Base-by-base conservation (phyloP, 2,888 invertebrate species). In the Orthosia incerta region DNA sequence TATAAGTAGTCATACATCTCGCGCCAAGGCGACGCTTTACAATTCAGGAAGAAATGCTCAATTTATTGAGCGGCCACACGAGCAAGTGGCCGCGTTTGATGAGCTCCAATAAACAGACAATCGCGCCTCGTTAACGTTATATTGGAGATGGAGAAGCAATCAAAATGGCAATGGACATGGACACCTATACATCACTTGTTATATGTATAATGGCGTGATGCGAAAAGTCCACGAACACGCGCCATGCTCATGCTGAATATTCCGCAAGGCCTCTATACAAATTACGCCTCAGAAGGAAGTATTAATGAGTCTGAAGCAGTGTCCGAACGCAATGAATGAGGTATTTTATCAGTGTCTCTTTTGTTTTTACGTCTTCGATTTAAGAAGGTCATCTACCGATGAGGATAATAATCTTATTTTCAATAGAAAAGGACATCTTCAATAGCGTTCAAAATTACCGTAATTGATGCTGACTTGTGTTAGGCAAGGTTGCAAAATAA, bases 61-160 rank as follows among this genome's bases (percentile, higher is more conserved):
- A 78, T 75, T 80, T 76, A 85, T 78, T 67, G 56, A 63, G 69
- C 45, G 46, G 53, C 67, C 64, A 57, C 73, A 73, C 53, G 69
- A 76, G 69, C 71, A 63, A 73, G 65, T 64, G 68, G 56, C 62
- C 60, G 63, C 72, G 75, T 69, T 78, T 87, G 76, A 86, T 79
- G 83, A 81, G 75, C 63, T 53, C 79, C 77, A 86, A 86, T 86
- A 79, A 86, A 83, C 79, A 77, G 73, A 79, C 86, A 86, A 86
- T 86, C 81, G 79, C 53, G 61, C 46, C 81, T 87, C 77, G 87
- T 86, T 86, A 87, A 77, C 79, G 74, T 71, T 76, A 70, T 71
- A 81, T 78, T 83, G 77, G 64, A 77, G 56, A 73, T 66, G 74
- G 56, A 60, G 76, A 72, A 79, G 75, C 64, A 74, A 83, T 83